Evolutionary conservation across 2,888 invertebrate species (phyloP), one percentile per base, ranked within the genome.

Genomic region (Microplitis deprimator): DNA sequence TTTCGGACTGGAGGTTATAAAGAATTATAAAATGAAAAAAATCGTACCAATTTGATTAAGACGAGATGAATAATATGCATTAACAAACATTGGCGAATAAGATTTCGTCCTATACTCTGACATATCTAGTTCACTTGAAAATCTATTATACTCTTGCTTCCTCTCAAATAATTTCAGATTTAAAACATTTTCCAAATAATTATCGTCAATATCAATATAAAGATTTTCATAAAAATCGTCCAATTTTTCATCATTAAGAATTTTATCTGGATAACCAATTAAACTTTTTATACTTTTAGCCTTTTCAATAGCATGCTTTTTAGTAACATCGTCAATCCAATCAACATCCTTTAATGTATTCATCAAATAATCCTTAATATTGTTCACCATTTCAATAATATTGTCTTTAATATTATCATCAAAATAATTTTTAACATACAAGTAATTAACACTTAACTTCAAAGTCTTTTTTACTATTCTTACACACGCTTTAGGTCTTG

Each of bases 401-500:
- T 94, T 94, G 68, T 93, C 92, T 88, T 96, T 95, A 0, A 97
- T 95, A 73, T 95, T 93, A 87, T 96, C 94, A 82, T 96, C 94
- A 91, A 97, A 97, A 88, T 96, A 95, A 87, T 95, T 95, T 75
- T 95, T 92, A 2, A 97, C 96, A 90, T 97, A 97, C 6, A 97
- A 92, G 6, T 97, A 95, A 40, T 97, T 97, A 41, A 95, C 94
- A 13, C 95, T 94, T 78, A 95, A 93, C 8, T 85, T 94, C 94
- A 80, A 95, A 50, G 13, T 6, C 5, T 5, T 8, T 3, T 50
- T 93, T 38, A 95, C 93, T 13, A 95, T 94, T 82, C 96, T 95
- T 29, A 96, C 94, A 87, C 97, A 97, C 88, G 97, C 96, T 91
- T 97, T 97, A 97, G 97, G 97, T 17, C 97, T 92, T 64, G 96